Evolutionary conservation across 2,888 invertebrate genomes (phyloP).

Genomic region (Archaeoteleia sp.): DNA sequence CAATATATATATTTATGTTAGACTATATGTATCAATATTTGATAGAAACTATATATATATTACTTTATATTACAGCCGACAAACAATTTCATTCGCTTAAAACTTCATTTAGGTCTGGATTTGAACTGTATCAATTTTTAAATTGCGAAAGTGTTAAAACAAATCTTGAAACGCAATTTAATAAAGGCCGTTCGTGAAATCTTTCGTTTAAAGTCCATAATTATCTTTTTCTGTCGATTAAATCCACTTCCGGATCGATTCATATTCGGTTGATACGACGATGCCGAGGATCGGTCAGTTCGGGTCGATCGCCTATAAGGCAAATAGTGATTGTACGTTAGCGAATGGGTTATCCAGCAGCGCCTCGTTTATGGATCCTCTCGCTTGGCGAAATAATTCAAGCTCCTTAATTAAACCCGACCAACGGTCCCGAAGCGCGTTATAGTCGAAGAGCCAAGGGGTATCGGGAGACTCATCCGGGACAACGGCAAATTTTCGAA

Average conservation of each 20-base stretch:
- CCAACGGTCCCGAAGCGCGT: constrained; percentile 42
- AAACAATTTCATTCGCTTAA: no score
- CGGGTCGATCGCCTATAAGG: constrained; percentile 14
- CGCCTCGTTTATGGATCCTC: constrained; percentile 43
- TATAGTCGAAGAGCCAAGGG: constrained; percentile 38
- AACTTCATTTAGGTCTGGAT: no score
- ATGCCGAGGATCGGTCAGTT: constrained; percentile 6
- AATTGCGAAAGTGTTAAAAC: no score
- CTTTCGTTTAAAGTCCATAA: neutral
- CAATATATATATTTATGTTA: no score
- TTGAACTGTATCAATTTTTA: no score
- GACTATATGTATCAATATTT: no score
- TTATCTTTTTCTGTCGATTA: neutral
- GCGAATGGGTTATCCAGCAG: constrained; percentile 47
- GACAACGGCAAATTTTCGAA: constrained; percentile 33
- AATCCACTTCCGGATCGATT: neutral
- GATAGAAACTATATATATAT: no score
- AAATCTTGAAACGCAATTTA: no score
- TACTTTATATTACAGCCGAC: no score
- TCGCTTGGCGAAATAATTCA: constrained; percentile 57
- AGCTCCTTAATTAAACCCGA: constrained; percentile 61
- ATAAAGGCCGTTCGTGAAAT: no score
- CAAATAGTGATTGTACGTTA: constrained; percentile 22
- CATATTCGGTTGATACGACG: constrained; percentile 5
- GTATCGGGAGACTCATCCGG: constrained; percentile 28